Evolutionary conservation across 2,113 vertebrate genomes (phyloP), one percentile per base, ranked within the genome.

Genomic region (Oceanodroma tethys): DNA sequence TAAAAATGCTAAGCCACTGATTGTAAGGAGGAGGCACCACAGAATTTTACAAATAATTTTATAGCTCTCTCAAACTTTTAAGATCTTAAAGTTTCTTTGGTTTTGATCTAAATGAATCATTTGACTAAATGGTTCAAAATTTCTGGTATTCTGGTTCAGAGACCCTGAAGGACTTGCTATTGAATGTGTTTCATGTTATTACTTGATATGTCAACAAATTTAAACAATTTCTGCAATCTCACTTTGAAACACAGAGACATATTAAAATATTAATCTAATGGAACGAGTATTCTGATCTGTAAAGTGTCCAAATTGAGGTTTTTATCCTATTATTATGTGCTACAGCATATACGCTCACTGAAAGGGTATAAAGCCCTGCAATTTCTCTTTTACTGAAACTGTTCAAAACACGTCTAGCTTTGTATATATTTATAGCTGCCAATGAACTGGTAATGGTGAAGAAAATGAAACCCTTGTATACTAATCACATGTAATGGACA

Each of bases 141-240:
- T 75, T 79, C 22, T 18, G 3, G 3, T 62, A n/a, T 63, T 36
- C 23, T 40, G 6, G 2, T 84, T 86, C 50, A 58, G 26, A 67
- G 3, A 1, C 16, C 13, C 30, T 38, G 13, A 63, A 67, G 11
- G 1, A 34, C 1, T 71, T 43, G 10, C 4, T 70, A 5, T 8
- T 42, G 4, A 76, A 71, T 74, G 7, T 0, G 68, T 78, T 65
- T 66, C 30, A 26, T 42, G 21, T 47, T 90, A 43, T 66, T 80
- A 38, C n/a, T 59, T 59, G 17, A n/a, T 79, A 43, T 20, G 6
- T 43, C 43, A 62, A 67, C 18, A n/a, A 32, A 55, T 80, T 80
- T 43, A 58, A 88, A 65, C 8, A 78, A 79, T 60, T 81, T 81
- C 20, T 91, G 7, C 23, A 73, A 52, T 79, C 11, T 75, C 10